A percentile compares a stretch with the other conserved stretches of the same genome.
Evolutionary conservation across 2,797 vertebrate genomes (phyloP).

Genomic region (Alfaro cultratus): DNA sequence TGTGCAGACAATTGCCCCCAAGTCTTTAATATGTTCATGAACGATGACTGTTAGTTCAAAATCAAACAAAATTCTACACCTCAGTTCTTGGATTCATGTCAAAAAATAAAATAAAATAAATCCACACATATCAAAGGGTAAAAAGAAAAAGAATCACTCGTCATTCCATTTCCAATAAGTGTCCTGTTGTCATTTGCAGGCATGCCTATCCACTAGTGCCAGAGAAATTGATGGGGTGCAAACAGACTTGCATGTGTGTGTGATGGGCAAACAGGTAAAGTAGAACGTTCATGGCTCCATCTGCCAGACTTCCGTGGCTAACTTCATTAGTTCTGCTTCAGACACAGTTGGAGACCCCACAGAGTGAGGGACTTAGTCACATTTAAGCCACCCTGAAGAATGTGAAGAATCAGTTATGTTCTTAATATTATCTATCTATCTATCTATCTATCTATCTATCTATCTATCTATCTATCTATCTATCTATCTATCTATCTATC

Average conservation of each 20-base stretch:
- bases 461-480: not conserved
- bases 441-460: not conserved
- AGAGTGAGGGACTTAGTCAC: conserved; percentile 54
- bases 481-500: too few relatives aligned
- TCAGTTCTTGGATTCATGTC: conserved; percentile 22
- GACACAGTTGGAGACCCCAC: conserved; percentile 66
- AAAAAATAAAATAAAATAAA: conserved; percentile 17
- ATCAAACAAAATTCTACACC: conserved; percentile 8
- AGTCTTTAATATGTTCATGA: conserved; percentile 14
- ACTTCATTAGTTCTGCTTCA: conserved; percentile 68
- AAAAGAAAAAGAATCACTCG: conserved; percentile 25
- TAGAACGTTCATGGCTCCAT: conserved; percentile 38
- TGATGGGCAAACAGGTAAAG: conserved; percentile 46
- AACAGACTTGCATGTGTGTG: not conserved
- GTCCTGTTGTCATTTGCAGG: conserved; percentile 57
- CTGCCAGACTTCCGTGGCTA: conserved; percentile 65
- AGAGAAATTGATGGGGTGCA: conserved; percentile 54
- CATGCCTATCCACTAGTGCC: conserved; percentile 50
- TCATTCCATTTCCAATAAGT: conserved; percentile 34
- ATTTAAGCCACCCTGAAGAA: conserved; percentile 34
- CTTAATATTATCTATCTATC: not conserved
- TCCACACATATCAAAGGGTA: conserved; percentile 25
- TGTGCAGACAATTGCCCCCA: not conserved
- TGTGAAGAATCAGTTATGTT: not conserved
- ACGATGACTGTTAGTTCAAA: conserved; percentile 10